Evolutionary conservation across 2,888 invertebrate species (phyloP), one percentile per base, ranked within the genome.

Genomic region (Ochropacha duplaris): DNA sequence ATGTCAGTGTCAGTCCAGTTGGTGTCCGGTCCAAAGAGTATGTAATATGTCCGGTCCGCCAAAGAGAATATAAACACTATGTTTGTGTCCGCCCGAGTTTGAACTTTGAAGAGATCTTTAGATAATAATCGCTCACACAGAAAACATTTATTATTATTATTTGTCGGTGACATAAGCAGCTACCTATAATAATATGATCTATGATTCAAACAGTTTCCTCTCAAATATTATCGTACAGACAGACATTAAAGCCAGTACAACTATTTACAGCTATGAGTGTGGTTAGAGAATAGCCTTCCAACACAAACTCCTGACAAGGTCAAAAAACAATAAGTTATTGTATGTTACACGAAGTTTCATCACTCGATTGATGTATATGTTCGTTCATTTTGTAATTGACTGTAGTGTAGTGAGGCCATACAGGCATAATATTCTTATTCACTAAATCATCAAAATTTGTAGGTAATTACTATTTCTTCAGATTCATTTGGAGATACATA

Each of bases 401-500:
- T 9, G 44, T 44, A 19, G 44, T 3, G 16, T 19, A 19, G 9
- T 44, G 44, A 19, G 19, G 44, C n/a, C 44, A 19, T 19, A 19
- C 44, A 3, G 44, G 4, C 19, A 44, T 44, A 9, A 14, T 14
- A n/a, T n/a, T n/a, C 12, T 19, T 44, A 16, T 19, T 19, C 2
- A 44, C 44, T 16, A 19, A 8, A 50, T 58, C 54, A 54, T 49
- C 59, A 55, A 54, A 55, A 54, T 54, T 54, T 50, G 28, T 51
- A 26, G 57, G 34, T 44, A 22, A 12, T 50, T 9, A 28, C 61
- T 36, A 66, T 57, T 56, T 65, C 66, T 59, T 65, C 64, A 69
- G 71, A 61, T 58, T 57, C 60, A 14, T 59, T 61, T 68, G 69
- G 66, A 62, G 71, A 71, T 5, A 49, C 57, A n/a, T n/a, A n/a